phyloP scores from a whole-genome alignment of 1,140 invertebrate species.

The Hypsibius dujardini region DNA sequence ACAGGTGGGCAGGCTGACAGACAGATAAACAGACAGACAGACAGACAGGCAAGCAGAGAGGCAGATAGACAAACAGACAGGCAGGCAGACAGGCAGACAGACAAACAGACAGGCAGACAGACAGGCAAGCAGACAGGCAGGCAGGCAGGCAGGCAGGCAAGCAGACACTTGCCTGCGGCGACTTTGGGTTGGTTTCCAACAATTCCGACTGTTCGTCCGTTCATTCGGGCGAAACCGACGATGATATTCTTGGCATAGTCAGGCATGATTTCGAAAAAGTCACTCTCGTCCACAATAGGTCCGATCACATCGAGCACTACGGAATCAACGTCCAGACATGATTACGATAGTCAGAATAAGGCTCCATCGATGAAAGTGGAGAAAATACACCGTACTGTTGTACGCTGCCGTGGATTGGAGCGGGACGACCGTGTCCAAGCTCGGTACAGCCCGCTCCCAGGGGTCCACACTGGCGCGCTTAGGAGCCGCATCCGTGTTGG shows the following conservation, averaged over 20 bases:
- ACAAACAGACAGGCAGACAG: background rate
- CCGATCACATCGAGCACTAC: slow-evolving; percentile 39
- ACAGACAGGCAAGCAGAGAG: too few relatives aligned
- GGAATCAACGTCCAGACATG: too few relatives aligned
- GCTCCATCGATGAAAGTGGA: too few relatives aligned
- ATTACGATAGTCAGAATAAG: too few relatives aligned
- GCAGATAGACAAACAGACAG: background rate
- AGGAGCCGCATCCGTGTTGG: slow-evolving; percentile 43
- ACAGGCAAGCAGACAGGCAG: slow-evolving; percentile 12
- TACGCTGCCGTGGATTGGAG: slow-evolving; percentile 47
- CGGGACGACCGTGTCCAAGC: slow-evolving; percentile 48
- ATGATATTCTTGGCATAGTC: slow-evolving; percentile 53
- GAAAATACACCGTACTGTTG: slow-evolving; percentile 37
- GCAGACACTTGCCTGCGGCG: slow-evolving; percentile 39
- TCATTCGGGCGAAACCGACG: slow-evolving; percentile 48
- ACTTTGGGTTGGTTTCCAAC: slow-evolving; percentile 55
- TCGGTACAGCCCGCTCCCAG: slow-evolving; percentile 42
- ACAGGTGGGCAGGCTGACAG: too few relatives aligned
- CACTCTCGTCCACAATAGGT: slow-evolving; percentile 45
- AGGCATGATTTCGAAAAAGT: slow-evolving; percentile 59
- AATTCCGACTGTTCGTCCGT: slow-evolving; percentile 50
- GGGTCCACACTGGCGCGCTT: slow-evolving; percentile 42
- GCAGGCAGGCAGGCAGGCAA: slow-evolving; percentile 2
- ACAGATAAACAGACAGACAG: too few relatives aligned
- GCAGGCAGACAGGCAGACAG: background rate